A percentile compares a stretch with the other conserved stretches of the same genome.
Conservation (phyloP, 1,140 invertebrate species). For the Lysiphlebus fabarum region DNA sequence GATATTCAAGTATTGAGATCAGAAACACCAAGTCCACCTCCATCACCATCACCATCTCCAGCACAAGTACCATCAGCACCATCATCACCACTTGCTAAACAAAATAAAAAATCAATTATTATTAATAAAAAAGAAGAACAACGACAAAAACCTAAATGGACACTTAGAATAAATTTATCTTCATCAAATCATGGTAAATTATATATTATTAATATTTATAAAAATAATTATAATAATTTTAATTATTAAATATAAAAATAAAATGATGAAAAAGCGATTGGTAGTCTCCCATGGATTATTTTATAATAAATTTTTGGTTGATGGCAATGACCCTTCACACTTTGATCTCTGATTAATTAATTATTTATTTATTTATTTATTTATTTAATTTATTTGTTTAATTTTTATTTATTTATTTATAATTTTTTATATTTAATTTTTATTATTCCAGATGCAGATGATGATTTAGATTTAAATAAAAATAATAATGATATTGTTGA, state of each 20-base stretch:
- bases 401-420: background rate
- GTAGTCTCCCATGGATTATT: conserved; percentile 43
- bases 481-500: too few relatives aligned
- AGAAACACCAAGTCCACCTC: background rate
- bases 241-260: conserved; percentile 14
- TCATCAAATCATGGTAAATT: conserved; percentile 31
- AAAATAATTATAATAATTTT: too few relatives aligned
- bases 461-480: too few relatives aligned
- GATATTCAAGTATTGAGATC: conserved; percentile 31
- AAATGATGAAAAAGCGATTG: conserved; percentile 17
- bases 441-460: conserved; percentile 3
- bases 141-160: conserved; percentile 39
- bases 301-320: conserved; percentile 37
- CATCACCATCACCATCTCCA: background rate
- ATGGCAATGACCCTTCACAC: conserved; percentile 50
- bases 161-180: conserved; percentile 38
- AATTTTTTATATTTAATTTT: background rate
- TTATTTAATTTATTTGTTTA: background rate
- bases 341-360: conserved; percentile 50
- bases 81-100: background rate
- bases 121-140: background rate
- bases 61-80: conserved; percentile 22
- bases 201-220: conserved; percentile 27
- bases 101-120: background rate
- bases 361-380: background rate